phyloP scores from a whole-genome alignment of 2,113 vertebrate species.

The Rynchops niger region DNA sequence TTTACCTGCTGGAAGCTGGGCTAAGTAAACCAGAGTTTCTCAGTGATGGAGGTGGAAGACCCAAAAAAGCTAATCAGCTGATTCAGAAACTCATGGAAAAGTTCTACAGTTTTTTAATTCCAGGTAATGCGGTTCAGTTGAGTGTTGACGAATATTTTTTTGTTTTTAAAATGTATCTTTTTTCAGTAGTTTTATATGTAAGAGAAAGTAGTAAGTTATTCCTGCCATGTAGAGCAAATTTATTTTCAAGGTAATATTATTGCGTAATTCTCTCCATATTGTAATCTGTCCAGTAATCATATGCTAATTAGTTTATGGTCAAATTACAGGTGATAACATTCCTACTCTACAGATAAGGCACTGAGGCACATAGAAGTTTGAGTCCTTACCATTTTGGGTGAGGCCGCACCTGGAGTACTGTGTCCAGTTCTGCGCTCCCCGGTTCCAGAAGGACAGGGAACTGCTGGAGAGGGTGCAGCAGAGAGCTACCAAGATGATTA shows the following conservation, averaged over 20 bases:
- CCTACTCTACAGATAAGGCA: neutral
- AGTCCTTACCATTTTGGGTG: neutral
- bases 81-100: conserved; percentile 94
- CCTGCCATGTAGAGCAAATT: neutral
- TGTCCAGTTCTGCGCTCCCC: no score
- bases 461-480: no score
- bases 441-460: no score
- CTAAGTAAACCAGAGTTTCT: conserved; percentile 89
- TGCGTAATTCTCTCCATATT: neutral
- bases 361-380: neutral
- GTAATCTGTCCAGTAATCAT: neutral
- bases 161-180: neutral
- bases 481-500: no score
- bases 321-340: neutral
- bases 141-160: neutral
- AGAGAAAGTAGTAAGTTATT: neutral
- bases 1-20: conserved; percentile 88
- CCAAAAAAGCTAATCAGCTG: conserved; percentile 91
- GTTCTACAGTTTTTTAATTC: conserved; percentile 88
- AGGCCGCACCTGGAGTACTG: no score
- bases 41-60: conserved; percentile 88
- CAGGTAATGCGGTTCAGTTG: conserved; percentile 75
- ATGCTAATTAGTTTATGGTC: neutral
- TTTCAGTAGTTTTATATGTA: neutral
- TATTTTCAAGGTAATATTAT: neutral